phyloP scores from a whole-genome alignment of 2,113 vertebrate species.

The Papio anubis region DNA sequence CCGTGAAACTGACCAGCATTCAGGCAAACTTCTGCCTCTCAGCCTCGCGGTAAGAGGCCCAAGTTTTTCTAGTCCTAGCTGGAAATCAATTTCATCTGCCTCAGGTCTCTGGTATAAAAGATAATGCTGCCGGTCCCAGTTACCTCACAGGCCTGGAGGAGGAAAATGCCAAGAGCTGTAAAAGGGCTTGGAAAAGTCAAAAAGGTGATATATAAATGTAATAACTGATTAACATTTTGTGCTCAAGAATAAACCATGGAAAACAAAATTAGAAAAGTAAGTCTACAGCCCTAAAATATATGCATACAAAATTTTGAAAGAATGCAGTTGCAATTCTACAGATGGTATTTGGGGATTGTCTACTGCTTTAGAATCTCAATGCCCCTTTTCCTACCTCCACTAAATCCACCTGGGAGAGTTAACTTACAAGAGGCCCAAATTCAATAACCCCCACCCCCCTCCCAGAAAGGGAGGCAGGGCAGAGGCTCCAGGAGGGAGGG shows the following conservation, averaged over 20 bases:
- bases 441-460: neutral
- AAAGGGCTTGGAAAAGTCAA: conserved; percentile 54
- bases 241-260: conserved; percentile 60
- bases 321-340: conserved; percentile 41
- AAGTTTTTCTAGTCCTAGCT: neutral
- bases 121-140: neutral
- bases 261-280: conserved; percentile 63
- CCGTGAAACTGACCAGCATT: neutral
- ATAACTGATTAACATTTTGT: conserved; percentile 52
- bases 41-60: neutral
- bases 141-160: neutral
- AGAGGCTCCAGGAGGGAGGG: neutral
- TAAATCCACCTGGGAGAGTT: neutral
- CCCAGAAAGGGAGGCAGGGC: neutral
- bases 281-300: conserved; percentile 62
- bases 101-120: neutral
- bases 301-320: conserved; percentile 45
- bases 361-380: conserved; percentile 46
- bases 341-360: conserved; percentile 62
- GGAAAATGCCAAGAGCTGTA: conserved; percentile 14
- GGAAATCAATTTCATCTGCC: neutral
- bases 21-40: neutral
- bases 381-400: neutral
- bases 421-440: neutral
- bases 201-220: conserved; percentile 52